phyloP scores from a whole-genome alignment of 1,140 invertebrate species.

The Schlechtendalia chinensis region DNA sequence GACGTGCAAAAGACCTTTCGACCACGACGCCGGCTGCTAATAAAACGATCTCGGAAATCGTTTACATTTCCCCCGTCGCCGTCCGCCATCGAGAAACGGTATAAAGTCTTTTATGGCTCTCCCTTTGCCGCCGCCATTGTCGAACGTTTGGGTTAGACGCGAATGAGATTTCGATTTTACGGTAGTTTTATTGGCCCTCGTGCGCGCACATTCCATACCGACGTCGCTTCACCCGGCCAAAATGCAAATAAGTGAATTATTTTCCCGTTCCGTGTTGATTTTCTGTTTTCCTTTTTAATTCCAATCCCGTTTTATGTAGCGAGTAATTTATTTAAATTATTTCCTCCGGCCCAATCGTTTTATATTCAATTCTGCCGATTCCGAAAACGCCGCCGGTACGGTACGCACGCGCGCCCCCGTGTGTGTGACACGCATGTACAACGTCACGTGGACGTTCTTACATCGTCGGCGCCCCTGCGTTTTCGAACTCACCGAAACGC shows the following conservation, averaged over 20 bases:
- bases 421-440: too few species aligned
- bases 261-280: constrained; percentile 3
- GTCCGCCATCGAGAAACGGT: not conserved
- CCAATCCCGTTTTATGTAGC: constrained; percentile 36
- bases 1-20: not conserved
- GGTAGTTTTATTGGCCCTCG: constrained; percentile 1
- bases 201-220: not conserved
- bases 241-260: constrained; percentile 26
- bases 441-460: too few species aligned
- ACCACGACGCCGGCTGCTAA: not conserved
- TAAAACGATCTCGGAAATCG: not conserved
- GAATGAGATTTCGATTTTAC: not conserved
- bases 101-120: not conserved
- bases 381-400: not conserved
- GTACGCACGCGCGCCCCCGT: too few species aligned
- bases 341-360: not conserved
- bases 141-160: not conserved
- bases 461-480: too few species aligned
- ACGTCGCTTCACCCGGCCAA: not conserved
- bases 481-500: too few species aligned
- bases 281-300: not conserved
- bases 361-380: not conserved
- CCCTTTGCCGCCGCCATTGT: not conserved
- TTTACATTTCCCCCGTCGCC: not conserved
- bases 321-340: constrained; percentile 44